Conservation (phyloP, 2,888 invertebrate species). For the Oxytorus armatus region DNA sequence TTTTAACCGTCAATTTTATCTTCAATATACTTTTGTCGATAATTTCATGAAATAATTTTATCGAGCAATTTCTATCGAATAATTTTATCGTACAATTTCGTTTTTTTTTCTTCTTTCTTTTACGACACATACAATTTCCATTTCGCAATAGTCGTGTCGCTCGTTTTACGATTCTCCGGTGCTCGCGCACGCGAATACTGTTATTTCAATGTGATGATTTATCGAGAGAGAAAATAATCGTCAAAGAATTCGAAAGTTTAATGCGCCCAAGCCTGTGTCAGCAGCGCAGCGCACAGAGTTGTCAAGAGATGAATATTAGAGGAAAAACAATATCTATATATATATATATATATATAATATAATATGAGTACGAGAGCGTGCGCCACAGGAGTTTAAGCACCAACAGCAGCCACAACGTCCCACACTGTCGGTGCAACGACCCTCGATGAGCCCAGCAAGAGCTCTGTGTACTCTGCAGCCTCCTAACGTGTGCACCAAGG, state of each 20-base stretch:
- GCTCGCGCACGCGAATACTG: slow-evolving; percentile 6
- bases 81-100: neutral
- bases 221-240: slow-evolving; percentile 27
- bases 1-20: neutral
- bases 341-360: slow-evolving; percentile 3
- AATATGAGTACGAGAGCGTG: slow-evolving; percentile 45
- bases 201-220: slow-evolving; percentile 41
- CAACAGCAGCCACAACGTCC: slow-evolving; percentile 70
- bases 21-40: neutral
- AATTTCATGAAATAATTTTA: neutral
- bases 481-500: slow-evolving; percentile 64
- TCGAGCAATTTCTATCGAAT: slow-evolving; percentile 16
- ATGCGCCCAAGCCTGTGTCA: slow-evolving; percentile 11
- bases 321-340: slow-evolving; percentile 14
- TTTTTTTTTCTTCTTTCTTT: too few relatives aligned
- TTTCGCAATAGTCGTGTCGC: slow-evolving; percentile 19
- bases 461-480: slow-evolving; percentile 54
- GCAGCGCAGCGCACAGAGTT: slow-evolving; percentile 10
- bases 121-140: slow-evolving; percentile 5
- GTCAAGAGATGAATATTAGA: slow-evolving; percentile 52
- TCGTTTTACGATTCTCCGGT: slow-evolving; percentile 27
- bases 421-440: slow-evolving; percentile 76
- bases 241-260: slow-evolving; percentile 50
- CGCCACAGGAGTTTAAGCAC: slow-evolving; percentile 63
- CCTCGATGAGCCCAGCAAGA: slow-evolving; percentile 72